Evolutionary conservation across 2,888 invertebrate genomes (phyloP).

Genomic region (Cantharis lateralis): DNA sequence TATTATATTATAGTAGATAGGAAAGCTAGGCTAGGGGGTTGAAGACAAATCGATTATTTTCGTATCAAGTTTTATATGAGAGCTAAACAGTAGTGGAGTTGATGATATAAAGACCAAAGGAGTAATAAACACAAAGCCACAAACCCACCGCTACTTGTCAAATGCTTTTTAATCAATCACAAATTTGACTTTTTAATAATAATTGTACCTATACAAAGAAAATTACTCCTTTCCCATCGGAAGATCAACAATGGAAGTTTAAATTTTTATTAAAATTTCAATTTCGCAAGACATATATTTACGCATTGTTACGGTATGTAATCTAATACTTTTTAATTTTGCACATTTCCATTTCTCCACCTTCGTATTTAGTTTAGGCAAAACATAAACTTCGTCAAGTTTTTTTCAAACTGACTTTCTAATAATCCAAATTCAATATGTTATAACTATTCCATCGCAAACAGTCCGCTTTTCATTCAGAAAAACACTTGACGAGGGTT

Average conservation of each 20-base stretch:
- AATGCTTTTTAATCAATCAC: slow-evolving; percentile 47
- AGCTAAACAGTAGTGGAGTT: slow-evolving; percentile 37
- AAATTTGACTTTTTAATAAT: slow-evolving; percentile 41
- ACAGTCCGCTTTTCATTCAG: background rate
- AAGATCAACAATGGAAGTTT: background rate
- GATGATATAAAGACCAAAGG: slow-evolving; percentile 36
- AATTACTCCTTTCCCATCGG: background rate
- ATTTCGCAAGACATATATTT: background rate
- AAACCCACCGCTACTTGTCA: slow-evolving; percentile 44
- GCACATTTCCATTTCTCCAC: background rate
- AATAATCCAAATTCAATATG: background rate
- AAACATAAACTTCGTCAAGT: background rate
- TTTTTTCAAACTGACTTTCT: background rate
- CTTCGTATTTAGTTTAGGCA: background rate
- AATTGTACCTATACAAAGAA: slow-evolving; percentile 34
- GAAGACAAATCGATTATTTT: slow-evolving; percentile 38
- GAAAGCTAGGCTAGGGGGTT: slow-evolving; percentile 19
- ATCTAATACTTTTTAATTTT: background rate
- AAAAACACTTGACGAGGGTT: slow-evolving; percentile 19
- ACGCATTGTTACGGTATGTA: background rate
- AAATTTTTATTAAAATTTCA: background rate
- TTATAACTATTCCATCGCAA: background rate
- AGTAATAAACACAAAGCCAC: slow-evolving; percentile 39
- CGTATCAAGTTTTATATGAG: slow-evolving; percentile 32
- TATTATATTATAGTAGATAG: slow-evolving; percentile 20